Conservation (phyloP, 2,797 vertebrate species). For the Crocodylus rhombifer region DNA sequence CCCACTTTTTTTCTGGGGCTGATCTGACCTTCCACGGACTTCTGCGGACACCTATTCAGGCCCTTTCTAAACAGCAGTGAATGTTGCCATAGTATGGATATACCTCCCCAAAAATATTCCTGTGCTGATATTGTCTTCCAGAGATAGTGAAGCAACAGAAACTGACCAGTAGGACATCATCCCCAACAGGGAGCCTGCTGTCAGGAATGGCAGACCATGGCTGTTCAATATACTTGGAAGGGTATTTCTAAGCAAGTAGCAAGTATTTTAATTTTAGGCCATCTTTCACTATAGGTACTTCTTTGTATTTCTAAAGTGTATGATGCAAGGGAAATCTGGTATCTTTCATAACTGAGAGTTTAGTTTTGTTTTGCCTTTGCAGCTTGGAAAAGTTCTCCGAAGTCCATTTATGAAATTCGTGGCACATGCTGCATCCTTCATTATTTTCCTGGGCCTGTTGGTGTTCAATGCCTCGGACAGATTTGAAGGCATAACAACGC, state of each 20-base stretch:
- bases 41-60: neutral
- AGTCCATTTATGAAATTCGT: conserved; percentile 95
- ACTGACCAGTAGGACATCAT: neutral
- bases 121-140: conserved; percentile 47
- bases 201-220: neutral
- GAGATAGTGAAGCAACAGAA: neutral
- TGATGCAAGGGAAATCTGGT: neutral
- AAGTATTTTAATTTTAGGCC: neutral
- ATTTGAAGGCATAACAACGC: conserved; percentile 87
- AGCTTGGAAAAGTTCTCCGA: conserved; percentile 89
- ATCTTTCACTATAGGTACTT: neutral
- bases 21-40: accelerated
- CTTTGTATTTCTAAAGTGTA: neutral
- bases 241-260: neutral
- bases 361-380: conserved; percentile 57
- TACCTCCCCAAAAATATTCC: conserved; percentile 8
- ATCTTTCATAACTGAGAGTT: conserved; percentile 23
- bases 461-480: conserved; percentile 92
- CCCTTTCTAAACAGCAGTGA: neutral
- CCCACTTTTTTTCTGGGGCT: neutral
- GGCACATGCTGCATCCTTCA: conserved; percentile 91
- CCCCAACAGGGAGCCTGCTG: neutral
- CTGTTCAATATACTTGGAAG: neutral
- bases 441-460: conserved; percentile 91
- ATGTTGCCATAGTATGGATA: neutral